Evolutionary conservation across 2,113 vertebrate species (phyloP), one percentile per base, ranked within the genome.

Genomic region (Oryzias melastigma): DNA sequence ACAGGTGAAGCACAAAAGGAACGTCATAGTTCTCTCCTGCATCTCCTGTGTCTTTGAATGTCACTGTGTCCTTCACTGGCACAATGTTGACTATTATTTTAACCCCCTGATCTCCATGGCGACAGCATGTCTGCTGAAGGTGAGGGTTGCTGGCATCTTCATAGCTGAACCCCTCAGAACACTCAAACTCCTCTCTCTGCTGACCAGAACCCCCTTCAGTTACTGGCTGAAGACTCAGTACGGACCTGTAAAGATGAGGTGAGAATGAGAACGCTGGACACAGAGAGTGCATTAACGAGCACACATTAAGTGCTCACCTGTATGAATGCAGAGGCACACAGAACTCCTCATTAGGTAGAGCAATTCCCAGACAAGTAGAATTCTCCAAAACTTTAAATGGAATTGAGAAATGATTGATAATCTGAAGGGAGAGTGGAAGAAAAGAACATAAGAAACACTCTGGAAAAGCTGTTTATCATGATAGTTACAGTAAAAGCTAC

Each of bases 341-440:
- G 88, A 95, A 98, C 75, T 99, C 96, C 80, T 94, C 91, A 47
- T 76, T 90, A 59, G 97, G 94, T 35, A 83, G 87, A 73, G 94
- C 92, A 53, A 71, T 90, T 66, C 97, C 97, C 81, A 99, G 85
- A 80, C 82, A 93, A 5, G 62, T 91, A 52, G 91, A 85, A 49
- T 92, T 94, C 82, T 96, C 95, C 82, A 93, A 95, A 80, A 99
- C 79, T 85, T 81, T 93, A 72, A 98, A 90, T 0, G 94, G 92
- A 62, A 95, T 86, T 54, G 93, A 93, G 86, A 98, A 98, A 87
- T 99, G 96, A 90, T 96, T 99, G 87, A 93, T 95, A 74, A 99
- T 94, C 97, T 99, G 73, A 3, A 62, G 50, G 42, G 57, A 52
- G 68, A 13, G 0, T 12, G 27, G 1, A 62, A 0, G 35, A 62